phyloP scores from a whole-genome alignment of 2,113 vertebrate genomes.

The Corapipo altera region DNA sequence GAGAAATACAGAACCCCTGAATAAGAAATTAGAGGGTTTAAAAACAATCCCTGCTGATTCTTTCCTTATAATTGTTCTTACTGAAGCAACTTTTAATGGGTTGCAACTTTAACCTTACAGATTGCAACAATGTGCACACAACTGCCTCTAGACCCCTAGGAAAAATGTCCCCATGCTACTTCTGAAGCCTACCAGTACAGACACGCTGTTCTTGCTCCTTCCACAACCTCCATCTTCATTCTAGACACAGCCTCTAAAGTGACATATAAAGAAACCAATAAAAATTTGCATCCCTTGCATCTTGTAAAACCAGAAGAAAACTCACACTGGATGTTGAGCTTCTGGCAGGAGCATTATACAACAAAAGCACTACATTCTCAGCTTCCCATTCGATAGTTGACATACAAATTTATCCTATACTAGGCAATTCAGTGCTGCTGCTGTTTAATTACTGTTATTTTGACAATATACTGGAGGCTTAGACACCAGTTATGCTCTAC shows the following conservation, averaged over 20 bases:
- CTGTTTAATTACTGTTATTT: not conserved
- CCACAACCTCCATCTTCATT: not conserved
- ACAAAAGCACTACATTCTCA: not conserved
- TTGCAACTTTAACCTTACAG: not conserved
- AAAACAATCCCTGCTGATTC: slow-evolving; percentile 17
- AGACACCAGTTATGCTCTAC: not conserved
- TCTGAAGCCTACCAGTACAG: not conserved
- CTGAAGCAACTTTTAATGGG: not conserved
- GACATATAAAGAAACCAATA: not conserved
- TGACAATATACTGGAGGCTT: not conserved
- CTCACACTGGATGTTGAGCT: not conserved
- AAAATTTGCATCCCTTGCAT: not conserved
- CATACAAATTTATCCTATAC: not conserved
- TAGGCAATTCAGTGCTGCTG: not conserved
- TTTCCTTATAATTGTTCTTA: not conserved
- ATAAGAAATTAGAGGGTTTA: not conserved
- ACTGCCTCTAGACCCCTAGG: not conserved
- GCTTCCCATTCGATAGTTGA: not conserved
- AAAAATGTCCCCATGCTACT: not conserved
- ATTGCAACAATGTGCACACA: not conserved
- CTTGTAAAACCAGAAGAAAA: not conserved
- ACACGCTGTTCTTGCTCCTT: not conserved
- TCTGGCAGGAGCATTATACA: not conserved
- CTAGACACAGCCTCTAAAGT: not conserved
- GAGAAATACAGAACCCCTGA: not conserved